A percentile compares a stretch with the other conserved stretches of the same genome.
phyloP scores from a whole-genome alignment of 2,797 vertebrate species.

The Lepus townsendii region DNA sequence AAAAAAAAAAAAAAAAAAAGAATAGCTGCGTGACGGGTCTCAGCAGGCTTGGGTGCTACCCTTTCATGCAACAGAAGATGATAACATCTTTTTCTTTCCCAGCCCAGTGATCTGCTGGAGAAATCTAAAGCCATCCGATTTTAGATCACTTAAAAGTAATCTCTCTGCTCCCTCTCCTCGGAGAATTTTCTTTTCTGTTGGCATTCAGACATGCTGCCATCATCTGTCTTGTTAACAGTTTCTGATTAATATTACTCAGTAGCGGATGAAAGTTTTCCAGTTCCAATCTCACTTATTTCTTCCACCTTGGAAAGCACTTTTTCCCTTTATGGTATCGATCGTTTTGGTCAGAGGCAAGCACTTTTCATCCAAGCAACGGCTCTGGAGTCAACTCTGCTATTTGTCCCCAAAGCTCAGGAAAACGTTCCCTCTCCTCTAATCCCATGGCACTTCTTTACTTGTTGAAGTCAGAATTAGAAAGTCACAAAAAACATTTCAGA shows the following conservation, averaged over 20 bases:
- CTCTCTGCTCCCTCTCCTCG: neutral
- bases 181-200: slow-evolving; percentile 2
- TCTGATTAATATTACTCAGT: slow-evolving; percentile 23
- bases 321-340: neutral
- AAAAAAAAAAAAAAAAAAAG: too few relatives aligned
- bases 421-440: neutral
- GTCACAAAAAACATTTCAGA: neutral
- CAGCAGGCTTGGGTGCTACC: neutral
- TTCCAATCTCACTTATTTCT: slow-evolving; percentile 31
- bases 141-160: slow-evolving; percentile 22
- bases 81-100: neutral
- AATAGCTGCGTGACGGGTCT: neutral
- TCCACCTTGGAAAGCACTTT: neutral
- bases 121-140: neutral
- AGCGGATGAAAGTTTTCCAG: neutral
- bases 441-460: neutral
- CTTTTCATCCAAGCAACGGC: neutral
- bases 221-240: neutral
- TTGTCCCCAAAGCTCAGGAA: neutral
- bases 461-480: neutral
- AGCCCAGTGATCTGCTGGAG: neutral
- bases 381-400: neutral
- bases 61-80: neutral
- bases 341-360: neutral
- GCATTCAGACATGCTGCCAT: neutral